Evolutionary conservation across 2,797 vertebrate genomes (phyloP).

Genomic region (Mormyrus proboscirostris): DNA sequence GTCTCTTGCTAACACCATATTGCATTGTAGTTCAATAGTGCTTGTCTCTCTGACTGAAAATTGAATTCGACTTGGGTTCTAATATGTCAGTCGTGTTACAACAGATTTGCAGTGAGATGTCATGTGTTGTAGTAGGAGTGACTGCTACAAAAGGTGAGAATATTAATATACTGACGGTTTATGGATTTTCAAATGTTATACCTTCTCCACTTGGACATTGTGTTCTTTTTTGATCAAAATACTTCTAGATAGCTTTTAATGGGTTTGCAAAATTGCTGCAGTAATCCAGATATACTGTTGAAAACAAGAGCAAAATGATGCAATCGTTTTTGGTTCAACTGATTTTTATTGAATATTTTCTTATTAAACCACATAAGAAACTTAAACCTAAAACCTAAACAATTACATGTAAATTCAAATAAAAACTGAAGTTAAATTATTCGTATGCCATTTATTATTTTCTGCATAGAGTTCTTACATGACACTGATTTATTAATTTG

Average conservation of each 20-base stretch:
- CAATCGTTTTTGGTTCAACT: too few species aligned
- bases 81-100: not conserved
- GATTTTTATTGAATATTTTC: too few species aligned
- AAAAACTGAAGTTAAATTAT: too few species aligned
- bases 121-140: not conserved
- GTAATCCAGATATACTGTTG: not conserved
- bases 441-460: too few species aligned
- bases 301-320: not conserved
- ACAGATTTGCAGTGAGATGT: not conserved
- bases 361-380: too few species aligned
- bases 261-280: not conserved
- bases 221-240: not conserved
- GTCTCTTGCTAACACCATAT: not conserved
- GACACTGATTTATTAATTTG: too few species aligned
- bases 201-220: not conserved
- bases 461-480: too few species aligned
- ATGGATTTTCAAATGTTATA: not conserved
- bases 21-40: not conserved
- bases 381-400: too few species aligned
- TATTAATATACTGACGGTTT: not conserved
- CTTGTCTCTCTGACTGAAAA: not conserved
- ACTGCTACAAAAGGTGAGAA: not conserved
- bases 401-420: too few species aligned
- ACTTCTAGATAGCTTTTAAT: not conserved
- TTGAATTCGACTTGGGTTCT: not conserved